Base-by-base conservation (phyloP, 2,888 invertebrate species). In the Acrocyrtus sp. region DNA sequence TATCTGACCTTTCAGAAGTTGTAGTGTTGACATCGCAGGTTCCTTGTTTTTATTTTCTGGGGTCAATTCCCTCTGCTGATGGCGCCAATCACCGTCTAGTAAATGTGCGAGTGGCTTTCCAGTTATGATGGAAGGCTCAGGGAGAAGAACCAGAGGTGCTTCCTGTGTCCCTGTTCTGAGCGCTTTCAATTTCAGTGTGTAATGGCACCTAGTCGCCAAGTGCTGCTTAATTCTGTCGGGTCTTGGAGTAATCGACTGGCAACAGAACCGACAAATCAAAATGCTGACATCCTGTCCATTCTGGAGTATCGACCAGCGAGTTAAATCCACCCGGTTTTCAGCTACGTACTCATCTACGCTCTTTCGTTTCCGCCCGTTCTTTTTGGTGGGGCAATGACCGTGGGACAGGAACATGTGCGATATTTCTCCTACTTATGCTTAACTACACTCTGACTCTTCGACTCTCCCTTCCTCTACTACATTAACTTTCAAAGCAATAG, bases 331-430 rank as follows among this genome's bases (percentile, higher is more conserved):
- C 65, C 81, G 75, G 57, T 81, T 81, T 69, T 81, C 81, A 22
- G 81, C 78, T 1, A 80, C 81, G 62, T 81, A 81, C 43, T 81
- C 81, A 57, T 81, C 81, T 10, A 81, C 81, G 54, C 81, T 80
- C 73, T 81, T 81, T 65, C 81, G 75, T 67, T 81, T 81, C 39
- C 81, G 79, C 29, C 81, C 81, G 63, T 81, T 81, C 56, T 80
- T 80, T 74, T 81, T 81, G 51, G 80, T 80, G 53, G 81, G 81
- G 41, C 81, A 75, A 34, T 80, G 80, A 63, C 81, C 81, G 66
- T 81, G 81, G 69, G 78, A 80, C 67, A 81, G 68, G 75, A 80
- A 81, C 80, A 80, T 79, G 74, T 68, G 69, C 41, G 69, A 66
- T 62, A 73, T 73, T n/a, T 8, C 34, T 34, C 34, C 34, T 12